Percentiles rank a stretch among this genome's conserved stretches.
phyloP scores from a whole-genome alignment of 2,797 vertebrate species.

The Antennarius maculatus region DNA sequence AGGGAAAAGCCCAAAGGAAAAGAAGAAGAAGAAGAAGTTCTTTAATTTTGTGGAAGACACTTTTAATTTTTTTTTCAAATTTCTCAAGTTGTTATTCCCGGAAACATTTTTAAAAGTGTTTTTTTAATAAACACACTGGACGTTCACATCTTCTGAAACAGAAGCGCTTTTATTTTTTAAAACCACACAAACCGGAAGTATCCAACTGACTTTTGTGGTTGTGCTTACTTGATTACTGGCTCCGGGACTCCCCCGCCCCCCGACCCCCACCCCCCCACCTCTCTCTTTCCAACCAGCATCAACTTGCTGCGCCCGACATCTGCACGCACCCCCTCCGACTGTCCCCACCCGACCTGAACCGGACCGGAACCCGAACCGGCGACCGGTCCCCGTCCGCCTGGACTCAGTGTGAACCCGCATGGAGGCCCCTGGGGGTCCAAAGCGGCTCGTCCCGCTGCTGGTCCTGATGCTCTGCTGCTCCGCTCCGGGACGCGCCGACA shows the following conservation, averaged over 20 bases:
- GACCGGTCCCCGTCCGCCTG: too few relatives aligned
- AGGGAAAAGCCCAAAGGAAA: too few relatives aligned
- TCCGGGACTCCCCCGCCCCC: not conserved
- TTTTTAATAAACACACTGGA: too few relatives aligned
- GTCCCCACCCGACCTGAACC: not conserved
- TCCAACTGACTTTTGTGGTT: accelerated
- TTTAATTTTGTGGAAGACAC: too few relatives aligned
- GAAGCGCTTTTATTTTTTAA: conserved; percentile 44
- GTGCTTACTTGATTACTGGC: not conserved
- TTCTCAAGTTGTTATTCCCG: too few relatives aligned
- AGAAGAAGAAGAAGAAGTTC: too few relatives aligned
- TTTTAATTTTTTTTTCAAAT: too few relatives aligned
- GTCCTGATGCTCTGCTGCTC: conserved; percentile 42
- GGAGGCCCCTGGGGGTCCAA: conserved; percentile 27
- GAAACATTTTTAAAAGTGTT: too few relatives aligned
- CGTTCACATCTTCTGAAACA: too few relatives aligned
- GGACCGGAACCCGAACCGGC: not conserved
- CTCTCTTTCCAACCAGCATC: conserved; percentile 23
- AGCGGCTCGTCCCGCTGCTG: conserved; percentile 21
- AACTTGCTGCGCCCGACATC: conserved; percentile 18
- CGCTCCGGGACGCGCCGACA: conserved; percentile 25
- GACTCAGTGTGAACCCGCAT: conserved; percentile 13
- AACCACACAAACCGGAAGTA: not conserved
- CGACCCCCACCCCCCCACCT: not conserved
- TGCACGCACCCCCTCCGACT: conserved; percentile 4